Evolutionary conservation across 2,888 invertebrate species (phyloP).

Genomic region (Phorcus lineatus): DNA sequence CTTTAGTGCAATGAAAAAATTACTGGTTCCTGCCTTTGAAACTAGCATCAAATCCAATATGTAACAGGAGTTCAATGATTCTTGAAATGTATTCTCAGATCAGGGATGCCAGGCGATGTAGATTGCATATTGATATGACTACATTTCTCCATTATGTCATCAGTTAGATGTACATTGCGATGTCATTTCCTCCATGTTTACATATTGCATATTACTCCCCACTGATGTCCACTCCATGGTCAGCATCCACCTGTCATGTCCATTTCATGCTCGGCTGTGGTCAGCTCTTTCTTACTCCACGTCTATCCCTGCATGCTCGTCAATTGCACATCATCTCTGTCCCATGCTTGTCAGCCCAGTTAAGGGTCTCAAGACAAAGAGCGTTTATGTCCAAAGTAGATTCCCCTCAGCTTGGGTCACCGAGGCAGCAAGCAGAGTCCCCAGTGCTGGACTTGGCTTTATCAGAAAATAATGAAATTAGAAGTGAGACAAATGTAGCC

Average conservation of each 20-base stretch:
- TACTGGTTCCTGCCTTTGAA: not conserved
- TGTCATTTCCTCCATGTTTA: too few relatives aligned
- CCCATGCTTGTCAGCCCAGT: not conserved
- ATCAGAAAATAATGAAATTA: constrained; percentile 46
- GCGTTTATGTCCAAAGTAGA: constrained; percentile 20
- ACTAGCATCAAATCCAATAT: not conserved
- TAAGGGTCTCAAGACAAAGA: constrained; percentile 21
- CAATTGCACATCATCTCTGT: constrained; percentile 17
- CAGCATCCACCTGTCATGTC: not conserved
- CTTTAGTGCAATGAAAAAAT: not conserved
- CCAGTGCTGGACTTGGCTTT: constrained; percentile 23
- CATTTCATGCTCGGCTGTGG: not conserved
- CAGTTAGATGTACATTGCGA: too few relatives aligned
- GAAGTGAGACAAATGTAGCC: constrained; percentile 32
- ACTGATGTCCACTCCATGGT: too few relatives aligned
- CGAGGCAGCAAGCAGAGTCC: not conserved
- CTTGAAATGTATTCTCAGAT: not conserved
- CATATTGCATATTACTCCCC: too few relatives aligned
- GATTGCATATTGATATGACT: too few relatives aligned
- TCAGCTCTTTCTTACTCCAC: too few relatives aligned
- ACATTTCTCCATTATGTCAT: too few relatives aligned
- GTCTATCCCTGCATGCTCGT: not conserved
- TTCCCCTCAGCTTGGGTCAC: not conserved
- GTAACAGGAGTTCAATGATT: not conserved
- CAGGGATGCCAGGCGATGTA: too few relatives aligned